Base-by-base conservation (phyloP, 2,888 invertebrate species). In the Syritta pipiens region DNA sequence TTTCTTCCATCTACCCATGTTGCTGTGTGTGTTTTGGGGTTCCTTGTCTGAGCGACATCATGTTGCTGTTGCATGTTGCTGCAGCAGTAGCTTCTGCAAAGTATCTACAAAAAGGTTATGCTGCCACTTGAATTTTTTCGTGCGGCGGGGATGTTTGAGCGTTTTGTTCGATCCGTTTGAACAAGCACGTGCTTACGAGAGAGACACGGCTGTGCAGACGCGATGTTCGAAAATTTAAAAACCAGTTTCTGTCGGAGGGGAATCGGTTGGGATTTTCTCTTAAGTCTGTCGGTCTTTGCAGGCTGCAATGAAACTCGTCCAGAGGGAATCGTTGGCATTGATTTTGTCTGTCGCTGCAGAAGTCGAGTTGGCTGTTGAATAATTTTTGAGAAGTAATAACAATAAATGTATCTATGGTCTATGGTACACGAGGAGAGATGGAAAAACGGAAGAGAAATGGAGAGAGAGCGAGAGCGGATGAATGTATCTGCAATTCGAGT, bases 401-500 rank as follows among this genome's bases (percentile, higher is more conserved):
- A 77, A 77, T 77, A 77, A 77, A 72, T 77, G 77, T 77, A 72
- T 77, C 77, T 67, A 72, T 48, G 30, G 28, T n/a, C n/a, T n/a
- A n/a, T n/a, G n/a, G 57, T 14, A 26, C 12, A 12, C n/a, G 32
- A 19, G 30, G 22, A 63, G 30, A 57, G 19, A 22, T 28, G 17
- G 12, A 37, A 12, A 14, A 14, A 17, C 3, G 12, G 3, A 14
- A 35, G 12, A 10, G 35, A 55, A 40, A 35, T 14, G 26, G 4
- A 12, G n/a, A 12, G 9, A 37, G 17, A 9, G 2, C 7, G 14
- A n/a, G 37, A 7, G 9, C 10, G 32, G 19, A 49, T 28, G 40
- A 17, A n/a, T 32, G 19, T 59, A 51, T 53, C 59, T 42, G 72
- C 51, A 53, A 65, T 72, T 57, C 42, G 60, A 69, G 42, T 42